Base-by-base conservation (phyloP, 2,888 invertebrate species). In the Entomobrya proxima region DNA sequence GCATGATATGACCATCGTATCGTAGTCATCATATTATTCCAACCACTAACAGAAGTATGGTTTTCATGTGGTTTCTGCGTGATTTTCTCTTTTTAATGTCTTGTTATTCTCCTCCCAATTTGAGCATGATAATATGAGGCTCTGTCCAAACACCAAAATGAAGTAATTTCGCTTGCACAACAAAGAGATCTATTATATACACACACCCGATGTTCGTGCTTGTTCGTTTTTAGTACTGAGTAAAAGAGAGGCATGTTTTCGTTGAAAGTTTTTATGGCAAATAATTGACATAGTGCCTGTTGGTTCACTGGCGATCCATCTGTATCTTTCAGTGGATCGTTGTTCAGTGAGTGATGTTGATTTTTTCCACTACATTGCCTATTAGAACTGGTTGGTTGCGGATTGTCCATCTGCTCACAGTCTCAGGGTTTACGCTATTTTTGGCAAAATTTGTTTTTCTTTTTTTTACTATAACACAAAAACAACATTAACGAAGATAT, bases 111-210 rank as follows among this genome's bases (percentile, higher is more conserved):
- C 2, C 11, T n/a, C 44, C 11, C 15, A 15, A n/a, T 13, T 2
- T 13, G n/a, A 9, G 11, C 15, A n/a, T 7, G 44, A 44, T 44
- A 44, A 44, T 44, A 9, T 61, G 1, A 7, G 55, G 9, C 4
- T 30, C 58, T 58, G 55, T 55, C 61, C 61, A 61, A 61, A 61
- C 32, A 61, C 30, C n/a, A 52, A 61, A 61, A 61, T 61, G 61
- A 61, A 32, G 61, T 32, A 32, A 32, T 61, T 30, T 61, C 32
- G 61, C 32, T 61, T n/a, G 7, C 30, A 32, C 27, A 61, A 61
- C 61, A 61, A 61, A 61, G 61, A 32, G 15, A n/a, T 44, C n/a
- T 44, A 44, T 44, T 44, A n/a, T 44, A 44, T 2, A 47, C 47
- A 47, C 3, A 5, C 5, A 47, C 3, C 5, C n/a, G 47, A 13